Conservation (phyloP, 2,888 invertebrate genomes). For the Sinhomidia bicolor region DNA sequence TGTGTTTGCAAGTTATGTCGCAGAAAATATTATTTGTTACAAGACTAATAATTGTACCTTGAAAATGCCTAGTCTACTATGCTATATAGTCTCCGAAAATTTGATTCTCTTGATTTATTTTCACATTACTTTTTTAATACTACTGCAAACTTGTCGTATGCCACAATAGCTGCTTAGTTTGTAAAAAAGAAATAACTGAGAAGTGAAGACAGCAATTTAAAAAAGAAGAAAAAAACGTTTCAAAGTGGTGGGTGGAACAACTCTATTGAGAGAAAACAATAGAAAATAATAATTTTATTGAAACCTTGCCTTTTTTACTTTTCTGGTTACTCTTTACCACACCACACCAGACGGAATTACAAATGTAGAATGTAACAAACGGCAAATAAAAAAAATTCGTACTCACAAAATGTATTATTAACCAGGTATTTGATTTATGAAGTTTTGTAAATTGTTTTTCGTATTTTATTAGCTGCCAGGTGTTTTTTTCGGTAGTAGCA, state of each 20-base stretch:
- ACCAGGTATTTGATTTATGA: constrained; percentile 65
- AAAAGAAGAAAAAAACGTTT: background rate
- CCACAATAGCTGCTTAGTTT: no score
- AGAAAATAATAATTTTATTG: constrained; percentile 42
- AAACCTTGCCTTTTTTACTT: constrained; percentile 9
- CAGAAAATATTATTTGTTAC: background rate
- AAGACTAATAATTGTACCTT: no score
- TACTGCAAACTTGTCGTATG: no score
- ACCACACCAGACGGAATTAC: background rate
- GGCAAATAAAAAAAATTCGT: constrained; percentile 2
- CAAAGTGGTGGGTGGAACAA: constrained; percentile 31
- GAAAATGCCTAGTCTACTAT: no score
- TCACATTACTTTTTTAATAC: no score
- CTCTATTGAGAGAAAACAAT: constrained; percentile 24
- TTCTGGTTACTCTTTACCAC: background rate
- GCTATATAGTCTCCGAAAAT: no score
- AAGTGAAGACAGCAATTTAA: background rate
- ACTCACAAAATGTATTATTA: constrained; percentile 37
- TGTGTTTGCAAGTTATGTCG: no score
- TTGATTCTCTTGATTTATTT: no score
- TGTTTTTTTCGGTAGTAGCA: constrained; percentile 23
- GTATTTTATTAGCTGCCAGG: constrained; percentile 62
- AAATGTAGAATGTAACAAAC: background rate
- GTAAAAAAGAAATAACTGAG: no score
- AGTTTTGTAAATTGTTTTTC: constrained; percentile 57